phyloP scores from a whole-genome alignment of 2,797 vertebrate genomes.

The Enteromius treurensis region DNA sequence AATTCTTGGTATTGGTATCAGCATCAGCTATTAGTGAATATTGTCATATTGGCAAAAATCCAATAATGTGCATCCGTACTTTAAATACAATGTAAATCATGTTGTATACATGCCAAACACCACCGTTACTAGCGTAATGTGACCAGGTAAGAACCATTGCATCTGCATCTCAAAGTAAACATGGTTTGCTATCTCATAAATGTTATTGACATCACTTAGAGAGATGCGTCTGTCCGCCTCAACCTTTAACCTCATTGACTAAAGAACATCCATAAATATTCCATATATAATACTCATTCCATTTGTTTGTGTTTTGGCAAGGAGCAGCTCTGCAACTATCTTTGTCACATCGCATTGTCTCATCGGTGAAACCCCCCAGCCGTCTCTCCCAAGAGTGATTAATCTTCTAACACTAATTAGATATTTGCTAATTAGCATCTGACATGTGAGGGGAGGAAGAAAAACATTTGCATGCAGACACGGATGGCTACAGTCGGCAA shows the following conservation, averaged over 20 bases:
- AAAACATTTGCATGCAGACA: slow-evolving; percentile 89
- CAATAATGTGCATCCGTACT: neutral
- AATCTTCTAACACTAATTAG: slow-evolving; percentile 95
- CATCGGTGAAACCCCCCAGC: slow-evolving; percentile 74
- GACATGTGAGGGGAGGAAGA: slow-evolving; percentile 88
- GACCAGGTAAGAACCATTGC: neutral
- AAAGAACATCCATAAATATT: slow-evolving; percentile 24
- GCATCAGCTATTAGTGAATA: neutral
- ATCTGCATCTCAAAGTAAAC: neutral
- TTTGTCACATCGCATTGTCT: slow-evolving; percentile 69
- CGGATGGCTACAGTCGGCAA: slow-evolving; percentile 81
- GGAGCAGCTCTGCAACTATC: slow-evolving; percentile 45
- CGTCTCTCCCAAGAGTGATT: slow-evolving; percentile 86
- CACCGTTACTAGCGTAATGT: no score
- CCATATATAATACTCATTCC: no score
- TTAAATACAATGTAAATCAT: neutral
- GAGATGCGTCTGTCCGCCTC: neutral
- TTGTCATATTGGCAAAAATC: neutral
- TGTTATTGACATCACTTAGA: neutral
- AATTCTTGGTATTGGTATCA: neutral
- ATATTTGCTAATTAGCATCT: slow-evolving; percentile 93
- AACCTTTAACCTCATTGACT: slow-evolving; percentile 32
- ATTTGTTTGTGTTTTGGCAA: slow-evolving; percentile 37
- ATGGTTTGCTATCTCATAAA: neutral
- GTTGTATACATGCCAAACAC: no score